phyloP scores from a whole-genome alignment of 2,888 invertebrate species.

The Amiota mariae region DNA sequence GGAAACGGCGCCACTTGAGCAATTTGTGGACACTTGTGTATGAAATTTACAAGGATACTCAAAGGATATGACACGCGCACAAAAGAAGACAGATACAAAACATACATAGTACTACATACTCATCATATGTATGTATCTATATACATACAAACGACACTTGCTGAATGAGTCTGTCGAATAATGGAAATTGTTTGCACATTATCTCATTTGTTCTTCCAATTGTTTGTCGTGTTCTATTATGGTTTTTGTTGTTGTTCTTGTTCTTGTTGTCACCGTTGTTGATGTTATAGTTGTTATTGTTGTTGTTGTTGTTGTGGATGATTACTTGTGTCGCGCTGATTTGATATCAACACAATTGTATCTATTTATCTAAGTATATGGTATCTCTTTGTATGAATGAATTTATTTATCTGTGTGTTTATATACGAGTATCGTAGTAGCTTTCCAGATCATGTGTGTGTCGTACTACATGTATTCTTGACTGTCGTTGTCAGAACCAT shows the following conservation, averaged over 20 bases:
- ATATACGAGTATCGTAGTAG: constrained; percentile 24
- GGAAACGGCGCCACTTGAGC: constrained; percentile 21
- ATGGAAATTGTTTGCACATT: constrained; percentile 55
- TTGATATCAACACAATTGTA: constrained; percentile 19
- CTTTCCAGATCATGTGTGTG: constrained; percentile 1
- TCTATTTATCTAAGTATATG: constrained; percentile 15
- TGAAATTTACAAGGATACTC: constrained; percentile 18
- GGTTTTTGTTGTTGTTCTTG: constrained; percentile 24
- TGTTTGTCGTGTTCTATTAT: constrained; percentile 55
- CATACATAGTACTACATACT: background rate
- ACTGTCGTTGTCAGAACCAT: constrained; percentile 63
- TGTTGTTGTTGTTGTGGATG: constrained; percentile 28
- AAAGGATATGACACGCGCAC: constrained; percentile 20
- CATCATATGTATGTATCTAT: background rate
- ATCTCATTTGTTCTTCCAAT: constrained; percentile 58
- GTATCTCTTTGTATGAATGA: constrained; percentile 52
- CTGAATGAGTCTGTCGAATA: constrained; percentile 28
- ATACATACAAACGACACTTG: constrained; percentile 13
- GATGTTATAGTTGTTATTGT: no score
- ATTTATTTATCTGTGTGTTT: constrained; percentile 34
- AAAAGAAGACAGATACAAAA: constrained; percentile 9
- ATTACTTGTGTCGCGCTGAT: constrained; percentile 31
- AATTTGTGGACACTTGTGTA: constrained; percentile 23
- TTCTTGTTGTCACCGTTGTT: no score
- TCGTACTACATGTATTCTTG: constrained; percentile 34